Evolutionary conservation across 2,888 invertebrate genomes (phyloP), one percentile per base, ranked within the genome.

Genomic region (Myopa tessellatipennis): DNA sequence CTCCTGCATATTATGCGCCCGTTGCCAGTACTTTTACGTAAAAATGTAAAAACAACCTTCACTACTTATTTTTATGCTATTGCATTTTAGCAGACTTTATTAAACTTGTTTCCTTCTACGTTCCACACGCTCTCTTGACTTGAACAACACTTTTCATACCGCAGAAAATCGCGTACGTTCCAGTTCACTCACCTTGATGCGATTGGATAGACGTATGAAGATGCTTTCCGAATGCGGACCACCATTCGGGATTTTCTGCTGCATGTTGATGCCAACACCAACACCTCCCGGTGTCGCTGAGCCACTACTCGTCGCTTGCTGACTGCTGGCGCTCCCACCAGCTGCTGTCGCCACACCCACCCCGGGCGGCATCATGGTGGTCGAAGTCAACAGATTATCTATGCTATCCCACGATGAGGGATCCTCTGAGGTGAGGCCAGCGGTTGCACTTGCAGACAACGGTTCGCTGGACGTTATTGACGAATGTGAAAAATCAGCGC

Each of bases 191-290:
- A 95, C 95, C 93, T 97, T 98, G 77, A 99, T 97, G 86, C 98
- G 93, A 89, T 99, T 99, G 78, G 96, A 97, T 78, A 99, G 92
- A 82, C 98, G 92, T 86, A 99, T 92, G 88, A 99, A 97, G n/a
- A 98, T 96, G 10, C 97, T 97, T 89, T 98, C 98, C 84, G 97
- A 97, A 85, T 95, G 95, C 78, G 85, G 87, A 55, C 88, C 85
- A 74, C 85, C 85, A 72, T 85, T 85, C 4, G 88, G 81, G 36
- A 87, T 82, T 78, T 85, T 88, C 60, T 87, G 86, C 76, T 88
- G 87, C 50, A 83, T 76, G 76, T 87, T 84, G 1, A 83, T 76
- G 38, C 79, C 79, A 26, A 73, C 79, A 50, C 69, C 75, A n/a
- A 81, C 83, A 34, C 36, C 58, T 12, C 7, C 10, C 81, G 8